Conservation (phyloP, 1,140 invertebrate genomes). For the Drosophila elegans region DNA sequence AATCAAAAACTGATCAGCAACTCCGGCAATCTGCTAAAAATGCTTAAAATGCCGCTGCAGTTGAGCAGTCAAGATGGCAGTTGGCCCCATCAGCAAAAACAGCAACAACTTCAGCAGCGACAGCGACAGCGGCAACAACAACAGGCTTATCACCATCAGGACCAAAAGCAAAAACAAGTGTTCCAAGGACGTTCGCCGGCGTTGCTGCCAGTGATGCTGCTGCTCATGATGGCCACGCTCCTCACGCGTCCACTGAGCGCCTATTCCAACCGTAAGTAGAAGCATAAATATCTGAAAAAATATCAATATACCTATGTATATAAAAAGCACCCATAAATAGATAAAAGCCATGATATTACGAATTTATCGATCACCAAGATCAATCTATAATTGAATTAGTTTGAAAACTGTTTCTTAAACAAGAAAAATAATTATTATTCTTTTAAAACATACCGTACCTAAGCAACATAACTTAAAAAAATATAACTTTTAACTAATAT, state of each 20-base stretch:
- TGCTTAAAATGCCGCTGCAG: conserved; percentile 54
- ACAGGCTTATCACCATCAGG: conserved; percentile 26
- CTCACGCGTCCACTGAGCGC: conserved; percentile 58
- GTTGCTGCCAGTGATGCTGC: conserved; percentile 57
- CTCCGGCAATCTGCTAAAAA: conserved; percentile 28
- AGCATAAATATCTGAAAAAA: too few relatives aligned
- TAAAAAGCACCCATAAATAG: too few relatives aligned
- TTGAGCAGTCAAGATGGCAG: conserved; percentile 22
- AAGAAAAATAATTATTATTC: too few relatives aligned
- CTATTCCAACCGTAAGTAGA: conserved; percentile 69
- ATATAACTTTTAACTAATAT: background rate
- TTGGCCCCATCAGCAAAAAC: background rate
- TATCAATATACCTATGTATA: too few relatives aligned
- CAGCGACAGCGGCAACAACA: conserved; percentile 14
- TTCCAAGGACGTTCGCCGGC: conserved; percentile 45
- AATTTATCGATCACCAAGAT: too few relatives aligned
- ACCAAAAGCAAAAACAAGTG: conserved; percentile 32
- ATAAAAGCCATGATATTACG: too few relatives aligned
- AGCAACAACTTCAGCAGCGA: background rate
- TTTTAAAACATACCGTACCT: too few relatives aligned
- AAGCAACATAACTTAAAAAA: too few relatives aligned
- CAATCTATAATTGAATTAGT: too few relatives aligned
- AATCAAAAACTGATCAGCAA: conserved; percentile 11
- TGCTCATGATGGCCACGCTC: conserved; percentile 59
- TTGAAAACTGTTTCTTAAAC: too few relatives aligned